phyloP scores from a whole-genome alignment of 2,888 invertebrate species.

The Ametastegia equiseti region DNA sequence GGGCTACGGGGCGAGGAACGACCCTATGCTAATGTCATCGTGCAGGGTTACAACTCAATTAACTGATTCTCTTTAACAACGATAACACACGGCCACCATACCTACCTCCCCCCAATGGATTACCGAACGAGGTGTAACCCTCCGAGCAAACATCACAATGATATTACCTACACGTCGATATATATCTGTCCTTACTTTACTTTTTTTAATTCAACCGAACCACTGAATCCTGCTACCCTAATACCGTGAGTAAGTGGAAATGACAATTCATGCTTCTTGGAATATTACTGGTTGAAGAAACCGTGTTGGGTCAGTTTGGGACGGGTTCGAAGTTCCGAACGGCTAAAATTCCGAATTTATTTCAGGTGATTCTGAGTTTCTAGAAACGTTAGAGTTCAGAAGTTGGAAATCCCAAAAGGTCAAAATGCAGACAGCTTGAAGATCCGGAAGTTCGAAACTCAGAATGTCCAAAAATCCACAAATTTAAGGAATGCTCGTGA shows the following conservation, averaged over 20 bases:
- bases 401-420: no score
- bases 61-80: constrained; percentile 42
- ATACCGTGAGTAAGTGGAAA: neutral
- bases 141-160: neutral
- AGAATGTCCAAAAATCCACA: no score
- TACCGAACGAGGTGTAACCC: neutral
- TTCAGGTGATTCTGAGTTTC: no score
- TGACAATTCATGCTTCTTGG: no score
- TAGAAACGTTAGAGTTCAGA: no score
- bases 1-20: neutral
- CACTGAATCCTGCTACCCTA: neutral
- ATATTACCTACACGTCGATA: neutral
- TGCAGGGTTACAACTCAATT: constrained; percentile 40
- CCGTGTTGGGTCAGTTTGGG: no score
- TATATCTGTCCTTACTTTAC: neutral
- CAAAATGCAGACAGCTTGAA: no score
- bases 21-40: constrained; percentile 38
- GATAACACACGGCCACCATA: constrained; percentile 18
- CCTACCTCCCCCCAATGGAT: constrained; percentile 23
- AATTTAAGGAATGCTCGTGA: no score
- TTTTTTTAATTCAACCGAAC: constrained; percentile 6
- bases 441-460: no score
- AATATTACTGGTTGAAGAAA: no score
- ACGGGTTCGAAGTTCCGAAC: no score
- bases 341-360: no score